These are phyloP conservation scores for Hemicentrotus pulcherrimus DNA, from an alignment of 35 echinoderm and acorn worm species.

Conservation along the genomic window DNA sequence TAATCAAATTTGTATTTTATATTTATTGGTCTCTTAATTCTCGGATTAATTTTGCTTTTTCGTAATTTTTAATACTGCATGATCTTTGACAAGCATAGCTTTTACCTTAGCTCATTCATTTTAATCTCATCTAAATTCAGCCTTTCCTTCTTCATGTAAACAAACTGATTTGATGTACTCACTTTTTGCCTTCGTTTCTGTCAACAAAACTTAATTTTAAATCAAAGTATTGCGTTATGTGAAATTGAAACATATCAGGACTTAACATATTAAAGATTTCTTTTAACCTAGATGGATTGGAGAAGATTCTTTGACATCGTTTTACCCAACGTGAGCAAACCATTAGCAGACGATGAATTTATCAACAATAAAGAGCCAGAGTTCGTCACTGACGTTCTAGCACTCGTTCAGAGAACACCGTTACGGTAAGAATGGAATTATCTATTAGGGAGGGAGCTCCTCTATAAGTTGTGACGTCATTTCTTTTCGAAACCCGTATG, in stretches of 20 bases:
- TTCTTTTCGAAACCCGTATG: too few relatives aligned
- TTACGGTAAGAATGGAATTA: constrained; percentile 35
- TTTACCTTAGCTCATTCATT: too few relatives aligned
- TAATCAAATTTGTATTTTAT: too few relatives aligned
- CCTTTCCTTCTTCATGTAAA: neutral
- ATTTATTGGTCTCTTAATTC: too few relatives aligned
- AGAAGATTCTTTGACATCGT: constrained; percentile 39
- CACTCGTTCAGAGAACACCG: constrained; percentile 56
- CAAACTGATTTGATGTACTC: neutral
- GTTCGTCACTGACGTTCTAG: constrained; percentile 53
- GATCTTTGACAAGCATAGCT: too few relatives aligned
- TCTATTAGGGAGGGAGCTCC: too few relatives aligned
- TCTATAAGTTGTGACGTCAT: too few relatives aligned
- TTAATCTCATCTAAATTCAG: too few relatives aligned
- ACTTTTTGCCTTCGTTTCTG: too few relatives aligned
- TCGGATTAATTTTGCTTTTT: too few relatives aligned
- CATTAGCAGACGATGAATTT: constrained; percentile 46
- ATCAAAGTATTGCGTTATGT: neutral
- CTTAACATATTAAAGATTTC: neutral
- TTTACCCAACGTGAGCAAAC: constrained; percentile 50
- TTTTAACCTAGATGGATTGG: constrained; percentile 62
- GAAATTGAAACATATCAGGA: neutral
- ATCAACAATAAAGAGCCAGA: constrained; percentile 73
- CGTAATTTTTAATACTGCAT: too few relatives aligned
- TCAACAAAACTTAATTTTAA: too few relatives aligned